These are phyloP conservation scores for Drosophila atripex DNA, from an alignment of 2,888 invertebrate species.

Conservation along the genomic window DNA sequence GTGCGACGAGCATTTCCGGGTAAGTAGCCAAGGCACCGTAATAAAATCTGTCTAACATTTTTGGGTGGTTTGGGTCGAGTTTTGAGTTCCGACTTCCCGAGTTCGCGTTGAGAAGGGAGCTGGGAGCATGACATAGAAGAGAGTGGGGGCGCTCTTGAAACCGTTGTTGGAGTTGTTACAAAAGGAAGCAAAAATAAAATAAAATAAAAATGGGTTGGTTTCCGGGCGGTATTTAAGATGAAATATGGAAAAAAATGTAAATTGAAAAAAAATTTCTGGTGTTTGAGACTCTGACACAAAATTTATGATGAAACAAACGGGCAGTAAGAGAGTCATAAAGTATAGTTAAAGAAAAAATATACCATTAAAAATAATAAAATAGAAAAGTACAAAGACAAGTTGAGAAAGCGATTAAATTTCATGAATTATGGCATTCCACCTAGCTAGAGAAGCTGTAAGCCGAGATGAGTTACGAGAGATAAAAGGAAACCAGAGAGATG, in stretches of 20 bases:
- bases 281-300: conserved; percentile 30
- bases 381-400: conserved; percentile 32
- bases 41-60: conserved; percentile 73
- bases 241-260: conserved; percentile 71
- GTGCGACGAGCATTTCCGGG: conserved; percentile 70
- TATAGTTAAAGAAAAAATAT: conserved; percentile 22
- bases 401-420: conserved; percentile 67
- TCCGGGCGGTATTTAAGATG: conserved; percentile 39
- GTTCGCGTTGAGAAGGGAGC: neutral
- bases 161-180: conserved; percentile 32
- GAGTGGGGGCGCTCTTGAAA: conserved; percentile 52
- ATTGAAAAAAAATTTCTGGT: conserved; percentile 62
- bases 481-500: conserved; percentile 30
- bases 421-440: conserved; percentile 53
- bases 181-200: too few species aligned
- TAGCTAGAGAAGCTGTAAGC: conserved; percentile 54
- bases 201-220: conserved; percentile 32
- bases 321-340: conserved; percentile 27
- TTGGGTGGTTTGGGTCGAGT: conserved; percentile 29
- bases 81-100: neutral
- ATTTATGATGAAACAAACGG: conserved; percentile 23
- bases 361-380: conserved; percentile 35
- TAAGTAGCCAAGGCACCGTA: conserved; percentile 63
- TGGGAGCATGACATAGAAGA: neutral
- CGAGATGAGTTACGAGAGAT: conserved; percentile 62